Conservation (phyloP, 2,113 vertebrate species). For the Pollimyrus isidori region DNA sequence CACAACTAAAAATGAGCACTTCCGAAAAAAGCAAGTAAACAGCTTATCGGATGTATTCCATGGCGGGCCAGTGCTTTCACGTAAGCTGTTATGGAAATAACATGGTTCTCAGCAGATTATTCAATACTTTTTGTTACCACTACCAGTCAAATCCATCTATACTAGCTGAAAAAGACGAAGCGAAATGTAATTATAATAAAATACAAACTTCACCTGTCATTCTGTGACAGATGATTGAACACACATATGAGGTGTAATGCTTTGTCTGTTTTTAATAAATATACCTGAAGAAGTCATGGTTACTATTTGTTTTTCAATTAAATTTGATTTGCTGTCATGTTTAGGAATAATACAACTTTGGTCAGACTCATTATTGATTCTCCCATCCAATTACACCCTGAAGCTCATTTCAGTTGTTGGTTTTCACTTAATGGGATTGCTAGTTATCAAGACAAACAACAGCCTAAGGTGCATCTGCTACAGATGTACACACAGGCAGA, state of each 20-base stretch:
- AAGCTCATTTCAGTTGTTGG: constrained; percentile 3
- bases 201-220: background rate
- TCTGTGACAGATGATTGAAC: background rate
- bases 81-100: background rate
- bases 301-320: background rate
- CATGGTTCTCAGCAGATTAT: background rate
- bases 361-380: background rate
- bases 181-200: background rate
- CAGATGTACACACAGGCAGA: background rate
- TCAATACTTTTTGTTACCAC: background rate
- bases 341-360: constrained; percentile 9
- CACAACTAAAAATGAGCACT: background rate
- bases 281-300: background rate
- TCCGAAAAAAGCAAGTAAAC: background rate
- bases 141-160: background rate
- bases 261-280: background rate
- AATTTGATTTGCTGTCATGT: constrained; percentile 8
- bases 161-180: background rate
- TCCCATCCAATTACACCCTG: constrained; percentile 14
- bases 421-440: constrained; percentile 7
- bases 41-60: background rate
- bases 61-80: background rate
- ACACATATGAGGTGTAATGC: background rate
- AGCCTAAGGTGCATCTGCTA: background rate
- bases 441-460: constrained; percentile 10